Base-by-base conservation (phyloP, 2,888 invertebrate genomes). In the Andrena bucephala region DNA sequence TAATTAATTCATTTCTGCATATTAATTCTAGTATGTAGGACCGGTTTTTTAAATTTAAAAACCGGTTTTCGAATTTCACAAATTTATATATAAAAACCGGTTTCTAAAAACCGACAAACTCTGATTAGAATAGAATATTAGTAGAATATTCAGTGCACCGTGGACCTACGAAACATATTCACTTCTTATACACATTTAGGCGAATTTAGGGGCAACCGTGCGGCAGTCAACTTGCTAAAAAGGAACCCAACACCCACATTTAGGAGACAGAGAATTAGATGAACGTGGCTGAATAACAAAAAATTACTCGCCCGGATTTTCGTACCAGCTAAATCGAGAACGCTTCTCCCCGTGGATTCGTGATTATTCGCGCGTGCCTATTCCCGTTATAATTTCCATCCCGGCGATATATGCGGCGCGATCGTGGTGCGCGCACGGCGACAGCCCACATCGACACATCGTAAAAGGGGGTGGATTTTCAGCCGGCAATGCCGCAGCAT, bases 381-480 rank as follows among this genome's bases (percentile, higher is more conserved):
- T 29, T 8, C 57, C 59, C 2, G 33, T 59, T 77, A 65, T 65
- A 77, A 80, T 80, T 76, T 50, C 3, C 29, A 27, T 10, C 13
- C 29, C 67, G 27, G 42, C 60, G n/a, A 2, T 29, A 4, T 6
- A 29, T 2, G 13, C n/a, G 29, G 24, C 16, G 62, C 77, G 57
- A 79, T 69, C 67, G 78, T 10, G 7, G 20, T 24, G 42, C n/a
- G 29, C 20, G 62, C 8, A 7, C 60, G 31, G 5, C 42, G 36
- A 13, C 52, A 42, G 57, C 8, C 29, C 27, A 68, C 75, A 79
- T 83, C 83, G 79, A 76, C 78, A 52, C 33, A 36, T 66, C 57
- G 71, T 63, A 70, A 71, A 83, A 68, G 52, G 62, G 60, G 59
- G 27, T 70, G 54, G 65, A 70, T 79, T 85, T 73, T 68, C 73